phyloP scores from a whole-genome alignment of 2,888 invertebrate genomes.

The Athalia cordata region DNA sequence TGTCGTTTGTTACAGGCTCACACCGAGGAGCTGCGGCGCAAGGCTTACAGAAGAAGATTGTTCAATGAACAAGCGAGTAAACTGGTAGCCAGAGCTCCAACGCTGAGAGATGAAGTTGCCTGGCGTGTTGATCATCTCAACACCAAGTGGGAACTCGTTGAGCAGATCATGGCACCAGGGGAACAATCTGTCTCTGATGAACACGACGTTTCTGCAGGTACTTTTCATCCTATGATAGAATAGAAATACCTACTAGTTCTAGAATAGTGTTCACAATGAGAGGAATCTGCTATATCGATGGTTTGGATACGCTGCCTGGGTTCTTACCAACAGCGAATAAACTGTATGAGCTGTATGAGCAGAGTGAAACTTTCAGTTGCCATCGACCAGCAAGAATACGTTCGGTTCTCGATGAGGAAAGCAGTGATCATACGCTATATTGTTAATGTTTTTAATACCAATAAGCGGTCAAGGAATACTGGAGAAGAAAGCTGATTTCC shows the following conservation, averaged over 20 bases:
- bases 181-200: slow-evolving; percentile 66
- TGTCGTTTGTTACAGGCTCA: slow-evolving; percentile 78
- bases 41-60: slow-evolving; percentile 82
- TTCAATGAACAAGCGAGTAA: slow-evolving; percentile 88
- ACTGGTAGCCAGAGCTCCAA: slow-evolving; percentile 79
- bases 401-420: too few species aligned
- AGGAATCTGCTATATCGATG: slow-evolving; percentile 20
- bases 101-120: slow-evolving; percentile 80
- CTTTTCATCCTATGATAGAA: neutral
- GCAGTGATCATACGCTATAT: too few species aligned
- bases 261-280: too few species aligned
- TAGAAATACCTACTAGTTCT: neutral
- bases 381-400: neutral
- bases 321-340: neutral
- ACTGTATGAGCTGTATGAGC: too few species aligned
- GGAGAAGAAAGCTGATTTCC: too few species aligned
- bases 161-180: slow-evolving; percentile 81
- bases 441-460: neutral
- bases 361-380: neutral
- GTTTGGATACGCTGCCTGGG: neutral
- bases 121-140: slow-evolving; percentile 85
- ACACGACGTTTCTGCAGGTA: slow-evolving; percentile 71
- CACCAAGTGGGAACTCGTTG: slow-evolving; percentile 86
- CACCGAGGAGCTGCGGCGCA: slow-evolving; percentile 84
- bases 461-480: neutral